phyloP scores from a whole-genome alignment of 2,888 invertebrate species.

The Iselma pallidipennis region DNA sequence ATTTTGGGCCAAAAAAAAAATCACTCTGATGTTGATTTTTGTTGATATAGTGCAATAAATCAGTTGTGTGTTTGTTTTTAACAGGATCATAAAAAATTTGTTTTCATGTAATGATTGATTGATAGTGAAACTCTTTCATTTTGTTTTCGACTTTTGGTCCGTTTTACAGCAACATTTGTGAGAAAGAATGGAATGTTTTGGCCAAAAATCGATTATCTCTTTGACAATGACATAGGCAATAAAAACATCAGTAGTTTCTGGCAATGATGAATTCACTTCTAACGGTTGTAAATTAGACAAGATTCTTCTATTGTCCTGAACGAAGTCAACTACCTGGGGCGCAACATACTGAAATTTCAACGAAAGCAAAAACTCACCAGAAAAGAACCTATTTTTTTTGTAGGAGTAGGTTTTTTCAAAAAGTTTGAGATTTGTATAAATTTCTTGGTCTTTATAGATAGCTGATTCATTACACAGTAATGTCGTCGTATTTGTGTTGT shows the following conservation, averaged over 20 bases:
- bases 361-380: neutral
- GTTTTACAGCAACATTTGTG: neutral
- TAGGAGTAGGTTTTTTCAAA: too few relatives aligned
- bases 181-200: slow-evolving; percentile 3
- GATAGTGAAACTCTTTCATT: neutral
- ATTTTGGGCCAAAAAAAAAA: neutral
- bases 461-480: neutral
- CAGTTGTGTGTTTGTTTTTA: neutral
- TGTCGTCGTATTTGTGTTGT: neutral
- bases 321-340: neutral
- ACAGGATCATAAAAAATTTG: neutral
- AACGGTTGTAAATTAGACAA: slow-evolving; percentile 6
- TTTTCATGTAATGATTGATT: neutral
- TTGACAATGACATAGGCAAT: slow-evolving; percentile 5
- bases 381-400: neutral
- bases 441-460: too few relatives aligned
- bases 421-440: too few relatives aligned
- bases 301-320: slow-evolving; percentile 1
- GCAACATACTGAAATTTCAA: neutral
- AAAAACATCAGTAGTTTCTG: slow-evolving; percentile 9
- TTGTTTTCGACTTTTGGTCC: neutral
- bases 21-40: too few relatives aligned
- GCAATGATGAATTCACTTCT: slow-evolving; percentile 7
- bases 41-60: neutral
- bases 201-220: slow-evolving; percentile 6